Percentiles rank a stretch among this genome's conserved stretches.
These are phyloP conservation scores for Hyles vespertilio DNA, from an alignment of 1,140 invertebrate species.

Conservation along the genomic window DNA sequence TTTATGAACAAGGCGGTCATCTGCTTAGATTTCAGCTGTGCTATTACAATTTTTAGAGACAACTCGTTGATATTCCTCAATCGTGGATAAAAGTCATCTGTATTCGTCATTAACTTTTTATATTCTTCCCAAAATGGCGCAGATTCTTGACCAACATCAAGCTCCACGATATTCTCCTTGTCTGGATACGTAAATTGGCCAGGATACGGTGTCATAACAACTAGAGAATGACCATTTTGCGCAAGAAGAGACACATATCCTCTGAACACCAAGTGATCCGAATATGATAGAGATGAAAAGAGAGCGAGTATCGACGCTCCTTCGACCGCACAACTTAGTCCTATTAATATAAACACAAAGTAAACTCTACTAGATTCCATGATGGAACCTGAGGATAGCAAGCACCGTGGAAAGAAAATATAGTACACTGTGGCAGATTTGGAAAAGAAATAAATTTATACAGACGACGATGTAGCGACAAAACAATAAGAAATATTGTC, in stretches of 20 bases:
- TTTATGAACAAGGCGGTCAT: constrained; percentile 56
- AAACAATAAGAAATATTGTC: constrained; percentile 11
- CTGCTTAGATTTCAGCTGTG: constrained; percentile 55
- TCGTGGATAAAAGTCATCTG: constrained; percentile 49
- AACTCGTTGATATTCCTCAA: constrained; percentile 47
- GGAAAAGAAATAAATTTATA: constrained; percentile 2
- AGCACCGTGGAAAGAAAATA: neutral
- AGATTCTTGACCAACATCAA: constrained; percentile 54
- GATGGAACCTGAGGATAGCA: neutral
- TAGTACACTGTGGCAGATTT: neutral
- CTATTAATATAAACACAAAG: constrained; percentile 34
- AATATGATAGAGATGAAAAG: constrained; percentile 60
- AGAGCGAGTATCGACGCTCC: constrained; percentile 58
- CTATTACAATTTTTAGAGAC: constrained; percentile 50
- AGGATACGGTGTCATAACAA: constrained; percentile 67
- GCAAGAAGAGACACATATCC: constrained; percentile 49
- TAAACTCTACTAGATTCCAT: constrained; percentile 35
- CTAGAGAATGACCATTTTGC: constrained; percentile 47
- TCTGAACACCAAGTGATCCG: constrained; percentile 59
- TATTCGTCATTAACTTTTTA: constrained; percentile 41
- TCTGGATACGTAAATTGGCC: constrained; percentile 53
- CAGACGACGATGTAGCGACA: neutral
- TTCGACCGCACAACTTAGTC: constrained; percentile 27
- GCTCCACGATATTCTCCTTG: constrained; percentile 46
- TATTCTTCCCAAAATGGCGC: constrained; percentile 52